phyloP scores from a whole-genome alignment of 1,140 invertebrate genomes.

The Metaphire vulgaris region DNA sequence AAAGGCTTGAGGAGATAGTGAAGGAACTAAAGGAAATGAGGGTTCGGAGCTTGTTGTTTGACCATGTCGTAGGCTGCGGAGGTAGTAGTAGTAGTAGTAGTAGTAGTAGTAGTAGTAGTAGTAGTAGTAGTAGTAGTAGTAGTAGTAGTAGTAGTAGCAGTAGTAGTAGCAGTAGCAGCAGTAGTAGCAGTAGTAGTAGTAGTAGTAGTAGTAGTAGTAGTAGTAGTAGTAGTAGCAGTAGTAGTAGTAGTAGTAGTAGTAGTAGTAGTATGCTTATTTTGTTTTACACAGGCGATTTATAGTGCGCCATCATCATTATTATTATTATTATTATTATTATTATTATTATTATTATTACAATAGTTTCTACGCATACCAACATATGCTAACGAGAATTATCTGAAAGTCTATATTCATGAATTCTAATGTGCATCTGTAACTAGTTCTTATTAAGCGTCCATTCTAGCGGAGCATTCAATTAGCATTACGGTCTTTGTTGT shows the following conservation, averaged over 20 bases:
- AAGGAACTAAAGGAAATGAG: too few relatives aligned
- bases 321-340: conserved; percentile 4
- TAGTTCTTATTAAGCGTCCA: too few relatives aligned
- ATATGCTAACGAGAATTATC: too few relatives aligned
- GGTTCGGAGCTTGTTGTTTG: too few relatives aligned
- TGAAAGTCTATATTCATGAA: too few relatives aligned
- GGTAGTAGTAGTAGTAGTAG: neutral
- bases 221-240: neutral
- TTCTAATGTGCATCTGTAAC: too few relatives aligned
- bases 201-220: neutral
- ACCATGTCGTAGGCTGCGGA: too few relatives aligned
- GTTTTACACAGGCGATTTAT: too few relatives aligned
- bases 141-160: neutral
- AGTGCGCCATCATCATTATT: neutral
- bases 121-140: neutral
- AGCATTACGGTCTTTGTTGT: too few relatives aligned
- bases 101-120: neutral
- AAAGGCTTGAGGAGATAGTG: too few relatives aligned
- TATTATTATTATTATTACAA: neutral
- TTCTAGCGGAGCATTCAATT: too few relatives aligned
- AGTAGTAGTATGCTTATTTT: neutral
- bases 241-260: neutral
- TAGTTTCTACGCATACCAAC: too few relatives aligned
- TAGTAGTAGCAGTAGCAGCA: neutral
- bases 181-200: neutral